Percentiles rank a stretch among this genome's conserved stretches.
phyloP scores from a whole-genome alignment of 2,113 vertebrate genomes.

The Bagarius yarrelli region DNA sequence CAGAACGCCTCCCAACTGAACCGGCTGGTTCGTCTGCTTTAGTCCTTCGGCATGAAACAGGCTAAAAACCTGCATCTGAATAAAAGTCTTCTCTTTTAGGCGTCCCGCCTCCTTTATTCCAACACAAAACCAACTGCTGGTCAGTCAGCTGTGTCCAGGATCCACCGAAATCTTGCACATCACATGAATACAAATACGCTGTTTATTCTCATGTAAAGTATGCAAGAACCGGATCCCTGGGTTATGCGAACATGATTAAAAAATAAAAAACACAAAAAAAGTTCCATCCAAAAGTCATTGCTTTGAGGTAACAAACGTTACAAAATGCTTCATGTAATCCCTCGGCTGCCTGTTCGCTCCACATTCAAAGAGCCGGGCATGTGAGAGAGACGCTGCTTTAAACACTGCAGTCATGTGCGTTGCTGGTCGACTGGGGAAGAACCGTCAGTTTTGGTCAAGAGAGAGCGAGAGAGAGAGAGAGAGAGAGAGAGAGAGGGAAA shows the following conservation, averaged over 20 bases:
- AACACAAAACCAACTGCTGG: slow-evolving; percentile 14
- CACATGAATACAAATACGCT: slow-evolving; percentile 25
- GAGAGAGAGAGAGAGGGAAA: background rate
- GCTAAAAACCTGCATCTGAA: slow-evolving; percentile 60
- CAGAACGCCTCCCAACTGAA: slow-evolving; percentile 90
- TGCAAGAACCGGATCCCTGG: slow-evolving; percentile 38
- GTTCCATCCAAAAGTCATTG: slow-evolving; percentile 49
- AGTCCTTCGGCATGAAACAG: slow-evolving; percentile 64
- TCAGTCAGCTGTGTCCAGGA: slow-evolving; percentile 16
- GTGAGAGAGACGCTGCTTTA: slow-evolving; percentile 35
- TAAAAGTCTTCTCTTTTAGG: slow-evolving; percentile 10
- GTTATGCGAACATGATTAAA: slow-evolving; percentile 47
- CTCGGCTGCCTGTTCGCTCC: slow-evolving; percentile 33
- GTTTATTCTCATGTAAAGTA: slow-evolving; percentile 31
- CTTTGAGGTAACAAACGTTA: slow-evolving; percentile 49
- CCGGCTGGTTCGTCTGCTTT: slow-evolving; percentile 76
- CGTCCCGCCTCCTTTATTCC: background rate
- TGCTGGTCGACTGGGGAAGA: slow-evolving; percentile 48
- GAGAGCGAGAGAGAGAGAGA: background rate
- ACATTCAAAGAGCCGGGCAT: slow-evolving; percentile 26
- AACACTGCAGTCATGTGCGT: slow-evolving; percentile 40
- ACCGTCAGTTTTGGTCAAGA: slow-evolving; percentile 24
- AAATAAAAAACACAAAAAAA: slow-evolving; percentile 33
- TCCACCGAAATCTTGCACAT: slow-evolving; percentile 33
- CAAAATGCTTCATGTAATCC: slow-evolving; percentile 42